Evolutionary conservation across 1,140 invertebrate genomes (phyloP).

Genomic region (Brachionus rotundiformis): DNA sequence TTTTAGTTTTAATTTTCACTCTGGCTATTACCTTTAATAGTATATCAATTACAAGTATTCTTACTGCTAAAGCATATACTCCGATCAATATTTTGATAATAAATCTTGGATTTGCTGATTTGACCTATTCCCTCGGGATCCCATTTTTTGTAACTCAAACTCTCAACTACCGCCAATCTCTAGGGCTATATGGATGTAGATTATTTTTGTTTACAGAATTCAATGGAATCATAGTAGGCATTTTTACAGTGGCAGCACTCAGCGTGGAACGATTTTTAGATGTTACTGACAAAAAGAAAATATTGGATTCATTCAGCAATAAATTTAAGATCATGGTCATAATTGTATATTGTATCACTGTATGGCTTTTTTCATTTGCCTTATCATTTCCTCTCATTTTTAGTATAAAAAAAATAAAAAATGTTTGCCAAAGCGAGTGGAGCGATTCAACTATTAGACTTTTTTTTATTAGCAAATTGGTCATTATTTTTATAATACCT

Average conservation of each 20-base stretch:
- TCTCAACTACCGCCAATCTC: neutral
- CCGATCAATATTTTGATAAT: conserved; percentile 44
- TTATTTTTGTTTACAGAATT: conserved; percentile 42
- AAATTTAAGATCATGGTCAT: conserved; percentile 1
- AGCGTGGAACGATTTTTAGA: conserved; percentile 37
- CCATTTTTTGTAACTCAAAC: conserved; percentile 45
- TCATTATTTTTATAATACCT: conserved; percentile 43
- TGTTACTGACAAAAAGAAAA: conserved; percentile 32
- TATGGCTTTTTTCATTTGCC: conserved; percentile 23
- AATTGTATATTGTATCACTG: conserved; percentile 2
- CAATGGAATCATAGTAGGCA: conserved; percentile 36
- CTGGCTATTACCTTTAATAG: neutral
- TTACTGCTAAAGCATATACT: conserved; percentile 1
- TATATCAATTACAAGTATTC: conserved; percentile 34
- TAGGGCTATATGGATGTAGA: conserved; percentile 25
- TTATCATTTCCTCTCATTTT: conserved; percentile 32
- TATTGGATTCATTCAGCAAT: conserved; percentile 31
- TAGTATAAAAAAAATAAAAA: neutral
- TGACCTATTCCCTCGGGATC: conserved; percentile 22
- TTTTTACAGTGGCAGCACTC: conserved; percentile 36
- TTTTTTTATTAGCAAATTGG: conserved; percentile 32
- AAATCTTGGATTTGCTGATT: conserved; percentile 28
- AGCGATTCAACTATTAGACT: neutral
- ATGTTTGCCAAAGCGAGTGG: conserved; percentile 37
- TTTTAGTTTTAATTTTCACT: conserved; percentile 19